phyloP scores from a whole-genome alignment of 2,113 vertebrate species.

The Centropristis striata region DNA sequence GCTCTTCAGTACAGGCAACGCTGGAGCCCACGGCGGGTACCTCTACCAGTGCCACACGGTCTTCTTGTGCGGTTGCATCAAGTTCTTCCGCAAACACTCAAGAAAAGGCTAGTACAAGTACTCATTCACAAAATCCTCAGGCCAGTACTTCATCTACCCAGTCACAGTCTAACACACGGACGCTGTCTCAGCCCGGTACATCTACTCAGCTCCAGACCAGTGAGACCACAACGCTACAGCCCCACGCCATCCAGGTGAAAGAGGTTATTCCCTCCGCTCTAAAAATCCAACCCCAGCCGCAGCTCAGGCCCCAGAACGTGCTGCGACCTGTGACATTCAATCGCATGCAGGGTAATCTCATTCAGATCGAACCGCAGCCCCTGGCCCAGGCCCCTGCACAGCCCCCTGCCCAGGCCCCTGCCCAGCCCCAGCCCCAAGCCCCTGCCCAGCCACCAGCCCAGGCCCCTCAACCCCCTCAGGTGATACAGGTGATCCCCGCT shows the following conservation, averaged over 20 bases:
- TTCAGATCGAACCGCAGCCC: constrained; percentile 69
- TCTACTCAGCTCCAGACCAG: constrained; percentile 32
- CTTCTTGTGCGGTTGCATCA: constrained; percentile 8
- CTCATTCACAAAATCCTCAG: constrained; percentile 58
- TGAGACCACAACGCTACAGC: neutral
- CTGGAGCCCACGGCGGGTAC: constrained; percentile 19
- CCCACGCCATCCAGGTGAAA: constrained; percentile 13
- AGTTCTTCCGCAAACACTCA: constrained; percentile 41
- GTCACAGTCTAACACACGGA: constrained; percentile 9
- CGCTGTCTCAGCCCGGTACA: constrained; percentile 47
- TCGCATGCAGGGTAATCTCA: constrained; percentile 60
- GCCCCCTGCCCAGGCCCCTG: constrained; percentile 21
- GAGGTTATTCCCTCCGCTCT: constrained; percentile 55
- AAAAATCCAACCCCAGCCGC: constrained; percentile 37
- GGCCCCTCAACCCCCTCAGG: constrained; percentile 52
- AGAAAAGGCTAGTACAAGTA: constrained; percentile 40
- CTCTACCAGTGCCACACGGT: constrained; percentile 28
- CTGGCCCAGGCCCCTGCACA: constrained; percentile 62
- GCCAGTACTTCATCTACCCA: constrained; percentile 70
- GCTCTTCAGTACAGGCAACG: constrained; percentile 28
- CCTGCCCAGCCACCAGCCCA: constrained; percentile 53
- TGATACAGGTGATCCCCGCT: constrained; percentile 41
- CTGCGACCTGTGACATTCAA: neutral
- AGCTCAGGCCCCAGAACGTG: constrained; percentile 4
- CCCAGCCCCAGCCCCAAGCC: constrained; percentile 53